Conservation (phyloP, 2,888 invertebrate species). For the Campoletis raptor region DNA sequence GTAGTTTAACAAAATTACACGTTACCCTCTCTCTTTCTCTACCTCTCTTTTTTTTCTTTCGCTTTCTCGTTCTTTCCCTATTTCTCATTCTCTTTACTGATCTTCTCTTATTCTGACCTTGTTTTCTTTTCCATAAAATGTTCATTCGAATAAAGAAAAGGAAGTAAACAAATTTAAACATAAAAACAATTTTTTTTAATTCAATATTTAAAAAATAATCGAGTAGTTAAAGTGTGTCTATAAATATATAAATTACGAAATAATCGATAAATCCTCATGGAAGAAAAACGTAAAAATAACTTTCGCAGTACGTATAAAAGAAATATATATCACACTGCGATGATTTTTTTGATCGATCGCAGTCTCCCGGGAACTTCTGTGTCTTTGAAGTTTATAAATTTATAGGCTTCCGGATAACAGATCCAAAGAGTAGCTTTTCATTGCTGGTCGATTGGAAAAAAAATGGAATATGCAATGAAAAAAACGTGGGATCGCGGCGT, state of each 20-base stretch:
- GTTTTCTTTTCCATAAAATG: background rate
- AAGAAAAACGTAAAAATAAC: background rate
- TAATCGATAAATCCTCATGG: background rate
- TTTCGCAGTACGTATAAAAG: background rate
- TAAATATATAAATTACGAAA: background rate
- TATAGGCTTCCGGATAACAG: constrained; percentile 16
- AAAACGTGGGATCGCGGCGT: constrained; percentile 68
- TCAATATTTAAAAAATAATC: background rate
- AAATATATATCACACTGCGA: background rate
- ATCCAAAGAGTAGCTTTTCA: constrained; percentile 29
- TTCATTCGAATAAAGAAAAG: background rate
- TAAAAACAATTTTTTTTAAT: background rate
- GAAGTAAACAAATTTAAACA: background rate
- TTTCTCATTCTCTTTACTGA: background rate
- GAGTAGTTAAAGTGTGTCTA: background rate
- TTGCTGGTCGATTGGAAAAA: background rate
- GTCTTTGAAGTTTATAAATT: constrained; percentile 28
- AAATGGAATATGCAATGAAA: constrained; percentile 38
- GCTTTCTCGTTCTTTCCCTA: constrained; percentile 12
- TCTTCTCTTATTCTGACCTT: constrained; percentile 18
- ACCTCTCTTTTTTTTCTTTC: constrained; percentile 13
- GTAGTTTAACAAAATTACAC: constrained; percentile 80
- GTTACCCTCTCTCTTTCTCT: constrained; percentile 70
- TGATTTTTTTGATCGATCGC: constrained; percentile 1
- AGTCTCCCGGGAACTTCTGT: constrained; percentile 3